phyloP scores from a whole-genome alignment of 2,888 invertebrate species.

The Oscheius onirici region DNA sequence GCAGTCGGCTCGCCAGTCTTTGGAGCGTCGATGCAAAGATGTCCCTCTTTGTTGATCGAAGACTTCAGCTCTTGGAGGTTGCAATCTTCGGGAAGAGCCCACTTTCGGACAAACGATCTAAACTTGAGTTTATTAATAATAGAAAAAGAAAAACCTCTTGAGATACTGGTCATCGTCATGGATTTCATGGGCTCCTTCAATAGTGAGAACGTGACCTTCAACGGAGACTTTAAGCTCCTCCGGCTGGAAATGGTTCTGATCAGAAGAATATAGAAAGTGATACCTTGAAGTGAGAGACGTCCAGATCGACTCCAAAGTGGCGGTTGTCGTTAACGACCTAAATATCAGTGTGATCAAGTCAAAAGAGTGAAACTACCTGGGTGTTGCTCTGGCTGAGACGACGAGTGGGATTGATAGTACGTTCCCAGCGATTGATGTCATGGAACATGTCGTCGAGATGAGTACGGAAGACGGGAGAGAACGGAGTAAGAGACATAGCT shows the following conservation, averaged over 20 bases:
- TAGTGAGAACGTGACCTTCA: constrained; percentile 38
- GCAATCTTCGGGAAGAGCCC: background rate
- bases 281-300: constrained; percentile 36
- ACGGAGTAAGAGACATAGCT: background rate
- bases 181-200: constrained; percentile 12
- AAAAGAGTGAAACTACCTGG: background rate
- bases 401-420: background rate
- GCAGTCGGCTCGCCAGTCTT: background rate
- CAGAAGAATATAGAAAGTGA: too few relatives aligned
- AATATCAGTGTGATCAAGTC: background rate
- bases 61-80: background rate
- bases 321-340: constrained; percentile 34
- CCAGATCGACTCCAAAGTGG: constrained; percentile 38
- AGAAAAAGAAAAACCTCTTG: background rate
- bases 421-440: constrained; percentile 2
- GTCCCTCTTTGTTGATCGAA: background rate
- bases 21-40: background rate
- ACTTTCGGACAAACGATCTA: too few relatives aligned
- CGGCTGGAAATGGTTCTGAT: constrained; percentile 21
- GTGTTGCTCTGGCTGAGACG: background rate
- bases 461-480: background rate
- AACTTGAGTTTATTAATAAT: background rate
- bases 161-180: background rate
- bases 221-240: constrained; percentile 45
- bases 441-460: background rate